Conservation (phyloP, 2,888 invertebrate species). For the Drosophila flavopinicola region DNA sequence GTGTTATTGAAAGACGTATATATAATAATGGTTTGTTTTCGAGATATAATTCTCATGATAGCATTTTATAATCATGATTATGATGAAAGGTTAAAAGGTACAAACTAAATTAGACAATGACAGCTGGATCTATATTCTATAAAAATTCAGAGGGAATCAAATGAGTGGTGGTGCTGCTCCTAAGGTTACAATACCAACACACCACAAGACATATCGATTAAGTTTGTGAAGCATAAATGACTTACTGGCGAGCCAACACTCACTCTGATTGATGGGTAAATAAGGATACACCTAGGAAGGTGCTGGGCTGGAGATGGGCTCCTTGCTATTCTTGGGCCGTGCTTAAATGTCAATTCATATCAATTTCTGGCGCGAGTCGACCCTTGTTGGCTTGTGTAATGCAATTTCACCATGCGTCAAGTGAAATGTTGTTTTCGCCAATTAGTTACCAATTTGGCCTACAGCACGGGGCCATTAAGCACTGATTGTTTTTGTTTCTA, state of each 20-base stretch:
- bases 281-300: not conserved
- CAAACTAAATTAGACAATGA: too few species aligned
- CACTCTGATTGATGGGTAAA: constrained; percentile 13
- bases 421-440: constrained; percentile 77
- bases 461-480: constrained; percentile 60
- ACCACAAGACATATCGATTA: constrained; percentile 2
- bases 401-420: constrained; percentile 62
- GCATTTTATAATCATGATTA: too few species aligned
- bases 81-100: too few species aligned
- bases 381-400: constrained; percentile 29
- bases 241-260: constrained; percentile 1
- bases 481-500: constrained; percentile 58
- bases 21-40: too few species aligned
- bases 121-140: not conserved
- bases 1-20: too few species aligned
- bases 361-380: constrained; percentile 44
- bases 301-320: not conserved
- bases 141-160: not conserved
- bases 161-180: not conserved
- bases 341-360: constrained; percentile 31
- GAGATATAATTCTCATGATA: too few species aligned
- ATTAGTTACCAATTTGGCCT: constrained; percentile 70
- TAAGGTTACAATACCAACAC: too few species aligned
- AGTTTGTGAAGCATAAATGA: constrained; percentile 3
- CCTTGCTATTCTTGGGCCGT: not conserved